Evolutionary conservation across 2,888 invertebrate species (phyloP).

Genomic region (Rambutsinella grinnellia): DNA sequence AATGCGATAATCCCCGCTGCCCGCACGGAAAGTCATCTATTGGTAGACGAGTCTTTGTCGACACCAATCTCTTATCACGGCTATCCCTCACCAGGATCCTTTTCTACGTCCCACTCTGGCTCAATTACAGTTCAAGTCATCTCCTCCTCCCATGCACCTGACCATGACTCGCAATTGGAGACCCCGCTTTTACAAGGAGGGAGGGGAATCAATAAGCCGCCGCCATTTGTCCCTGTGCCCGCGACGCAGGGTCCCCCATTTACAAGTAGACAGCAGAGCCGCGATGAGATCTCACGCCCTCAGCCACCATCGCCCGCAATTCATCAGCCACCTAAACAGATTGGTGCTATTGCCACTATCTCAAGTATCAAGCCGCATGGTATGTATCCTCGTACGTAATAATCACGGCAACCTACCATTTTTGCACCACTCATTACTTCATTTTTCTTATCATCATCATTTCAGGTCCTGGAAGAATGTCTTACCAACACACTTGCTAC

Average conservation of each 20-base stretch:
- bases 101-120: conserved; percentile 68
- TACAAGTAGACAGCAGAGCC: conserved; percentile 27
- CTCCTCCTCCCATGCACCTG: conserved; percentile 74
- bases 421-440: no score
- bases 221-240: conserved; percentile 60
- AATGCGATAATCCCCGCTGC: conserved; percentile 66
- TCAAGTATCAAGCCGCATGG: conserved; percentile 63
- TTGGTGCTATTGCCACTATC: conserved; percentile 64
- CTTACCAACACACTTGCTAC: conserved; percentile 85
- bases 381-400: conserved; percentile 33
- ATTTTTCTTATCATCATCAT: no score
- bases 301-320: conserved; percentile 46
- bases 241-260: conserved; percentile 47
- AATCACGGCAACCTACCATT: neutral
- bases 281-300: conserved; percentile 26
- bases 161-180: conserved; percentile 74
- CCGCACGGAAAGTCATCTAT: conserved; percentile 68
- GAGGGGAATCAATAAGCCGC: conserved; percentile 45
- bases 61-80: conserved; percentile 67
- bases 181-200: conserved; percentile 72
- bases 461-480: conserved; percentile 28
- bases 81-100: conserved; percentile 66
- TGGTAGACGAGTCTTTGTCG: conserved; percentile 71
- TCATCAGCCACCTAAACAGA: conserved; percentile 41
- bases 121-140: conserved; percentile 76